phyloP scores from a whole-genome alignment of 2,797 vertebrate species.

The Ctenochaetus hawaiiensis region DNA sequence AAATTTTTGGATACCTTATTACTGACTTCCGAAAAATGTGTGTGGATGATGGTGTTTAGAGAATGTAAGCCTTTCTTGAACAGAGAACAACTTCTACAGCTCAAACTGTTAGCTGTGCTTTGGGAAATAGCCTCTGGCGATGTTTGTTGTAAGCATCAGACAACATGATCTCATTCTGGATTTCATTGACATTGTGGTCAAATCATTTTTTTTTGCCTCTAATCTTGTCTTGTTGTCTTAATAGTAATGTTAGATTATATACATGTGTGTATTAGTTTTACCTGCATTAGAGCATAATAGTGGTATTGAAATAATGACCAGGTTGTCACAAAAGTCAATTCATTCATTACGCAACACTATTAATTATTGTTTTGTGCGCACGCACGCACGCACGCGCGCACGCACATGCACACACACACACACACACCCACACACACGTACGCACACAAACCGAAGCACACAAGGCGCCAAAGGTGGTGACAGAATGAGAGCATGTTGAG shows the following conservation, averaged over 20 bases:
- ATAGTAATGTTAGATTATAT: slow-evolving; percentile 25
- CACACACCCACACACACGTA: too few relatives aligned
- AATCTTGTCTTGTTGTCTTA: slow-evolving; percentile 31
- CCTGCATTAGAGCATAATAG: slow-evolving; percentile 33
- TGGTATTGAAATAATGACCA: slow-evolving; percentile 46
- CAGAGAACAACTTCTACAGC: too few relatives aligned
- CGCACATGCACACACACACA: slow-evolving; percentile 25
- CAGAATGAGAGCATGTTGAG: too few relatives aligned
- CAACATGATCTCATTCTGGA: slow-evolving; percentile 36
- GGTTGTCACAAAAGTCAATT: slow-evolving; percentile 40
- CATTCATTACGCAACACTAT: slow-evolving; percentile 27
- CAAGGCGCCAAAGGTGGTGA: too few relatives aligned
- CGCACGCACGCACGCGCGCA: slow-evolving; percentile 2
- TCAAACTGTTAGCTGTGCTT: not conserved
- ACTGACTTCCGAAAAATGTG: not conserved
- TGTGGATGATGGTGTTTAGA: not conserved
- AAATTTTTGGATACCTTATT: not conserved
- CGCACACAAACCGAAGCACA: too few relatives aligned
- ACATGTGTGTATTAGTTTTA: slow-evolving; percentile 29
- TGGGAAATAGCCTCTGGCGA: slow-evolving; percentile 11
- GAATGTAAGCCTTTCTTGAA: too few relatives aligned
- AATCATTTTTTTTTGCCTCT: slow-evolving; percentile 9
- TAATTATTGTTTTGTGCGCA: slow-evolving; percentile 55
- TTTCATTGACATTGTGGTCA: slow-evolving; percentile 10
- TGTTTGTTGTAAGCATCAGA: slow-evolving; percentile 17